Conservation (phyloP, 1,140 invertebrate genomes). For the Aphaenogaster rudis region DNA sequence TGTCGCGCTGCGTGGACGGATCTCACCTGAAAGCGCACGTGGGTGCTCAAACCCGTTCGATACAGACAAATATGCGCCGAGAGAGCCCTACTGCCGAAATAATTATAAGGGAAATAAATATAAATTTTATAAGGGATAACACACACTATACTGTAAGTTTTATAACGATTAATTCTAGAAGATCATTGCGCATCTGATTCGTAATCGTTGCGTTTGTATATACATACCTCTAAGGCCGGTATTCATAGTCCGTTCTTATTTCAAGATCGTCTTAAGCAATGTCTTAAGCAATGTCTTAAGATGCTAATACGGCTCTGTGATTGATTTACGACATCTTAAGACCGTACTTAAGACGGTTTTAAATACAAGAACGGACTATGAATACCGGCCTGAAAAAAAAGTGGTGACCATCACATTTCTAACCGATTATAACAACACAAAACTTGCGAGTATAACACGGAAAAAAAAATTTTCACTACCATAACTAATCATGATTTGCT, state of each 20-base stretch:
- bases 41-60: conserved; percentile 46
- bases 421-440: not conserved
- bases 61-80: not conserved
- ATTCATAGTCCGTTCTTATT: too few species aligned
- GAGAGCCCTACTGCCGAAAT: not conserved
- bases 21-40: conserved; percentile 39
- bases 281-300: too few species aligned
- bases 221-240: too few species aligned
- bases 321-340: too few species aligned
- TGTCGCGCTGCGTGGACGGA: conserved; percentile 27
- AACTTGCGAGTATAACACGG: not conserved
- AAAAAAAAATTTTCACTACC: too few species aligned
- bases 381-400: not conserved
- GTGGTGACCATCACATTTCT: too few species aligned
- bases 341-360: too few species aligned
- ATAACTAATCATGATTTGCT: too few species aligned
- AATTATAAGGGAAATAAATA: not conserved
- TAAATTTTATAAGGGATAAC: not conserved
- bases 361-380: too few species aligned
- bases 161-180: not conserved
- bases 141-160: not conserved
- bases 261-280: too few species aligned
- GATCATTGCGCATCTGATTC: not conserved
- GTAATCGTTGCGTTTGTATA: not conserved
- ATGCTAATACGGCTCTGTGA: too few species aligned